Evolutionary conservation across 2,888 invertebrate genomes (phyloP), one percentile per base, ranked within the genome.

Genomic region (Blomia tropicalis): DNA sequence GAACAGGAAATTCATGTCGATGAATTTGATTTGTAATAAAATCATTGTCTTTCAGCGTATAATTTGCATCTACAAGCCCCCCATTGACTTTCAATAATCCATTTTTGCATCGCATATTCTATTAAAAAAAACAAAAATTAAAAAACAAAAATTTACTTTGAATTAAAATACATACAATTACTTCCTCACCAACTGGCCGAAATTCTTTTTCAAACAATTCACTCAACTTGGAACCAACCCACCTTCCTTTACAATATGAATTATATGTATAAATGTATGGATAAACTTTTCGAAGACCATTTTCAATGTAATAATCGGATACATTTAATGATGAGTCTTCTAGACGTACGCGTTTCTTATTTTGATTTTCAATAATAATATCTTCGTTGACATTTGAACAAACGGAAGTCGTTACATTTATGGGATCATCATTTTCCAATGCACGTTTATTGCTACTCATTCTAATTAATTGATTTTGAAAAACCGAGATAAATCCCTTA

Each of bases 1-100:
- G 85, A 78, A 96, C 93, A 75, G 95, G 92, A 79, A 92, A 89
- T 83, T 96, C 96, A 82, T 96, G 96, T 83, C 92, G 90, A 82
- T 95, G 93, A 64, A 91, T 87, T 71, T 85, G 83, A 75, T 93
- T 91, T 64, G 89, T 87, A 53, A 95, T 80, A 47, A 90, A 81
- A 75, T 93, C 92, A 76, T 90, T 90, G 77, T 91, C 87, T 73
- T 88, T 87, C 66, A 96, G 79, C 72, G 84, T 81, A 77, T 93
- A 92, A 75, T 93, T 89, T 58, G 85, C 83, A 70, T 85, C 84
- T 68, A 92, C 90, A 74, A 84, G 82, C 73, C 90, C 36, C 22
- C 63, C 66, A 59, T 69, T 67, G 11, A 69, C 65, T 62, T 51
- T 65, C 23, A 69, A 60, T n/a, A 58, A 60, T 2, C 69, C 68